Conservation (phyloP, 2,888 invertebrate genomes). For the Entomobrya proxima region DNA sequence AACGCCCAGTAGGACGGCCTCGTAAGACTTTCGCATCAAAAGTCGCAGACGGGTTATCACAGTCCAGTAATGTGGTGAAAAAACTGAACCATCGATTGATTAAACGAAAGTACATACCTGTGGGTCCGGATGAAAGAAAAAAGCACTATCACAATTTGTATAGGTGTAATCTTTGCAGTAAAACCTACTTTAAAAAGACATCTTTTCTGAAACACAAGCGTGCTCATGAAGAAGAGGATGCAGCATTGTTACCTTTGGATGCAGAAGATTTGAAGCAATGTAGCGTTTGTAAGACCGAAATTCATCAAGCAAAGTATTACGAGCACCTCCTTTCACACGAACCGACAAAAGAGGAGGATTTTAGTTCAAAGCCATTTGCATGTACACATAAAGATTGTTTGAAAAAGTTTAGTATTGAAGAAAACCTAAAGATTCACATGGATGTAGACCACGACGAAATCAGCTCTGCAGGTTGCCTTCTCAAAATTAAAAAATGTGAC, state of each 20-base stretch:
- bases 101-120: not conserved
- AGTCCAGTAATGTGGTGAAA: too few relatives aligned
- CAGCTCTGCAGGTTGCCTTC: not conserved
- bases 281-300: not conserved
- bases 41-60: too few relatives aligned
- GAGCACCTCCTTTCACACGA: not conserved
- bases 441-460: not conserved
- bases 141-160: not conserved
- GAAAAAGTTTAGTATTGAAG: slow-evolving; percentile 2
- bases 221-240: not conserved
- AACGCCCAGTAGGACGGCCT: too few relatives aligned
- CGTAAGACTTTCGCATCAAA: too few relatives aligned
- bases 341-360: too few relatives aligned
- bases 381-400: not conserved
- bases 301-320: not conserved
- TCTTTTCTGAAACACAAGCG: slow-evolving; percentile 13
- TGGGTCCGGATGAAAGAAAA: not conserved
- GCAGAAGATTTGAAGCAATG: not conserved
- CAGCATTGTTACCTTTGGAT: not conserved
- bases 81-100: too few relatives aligned
- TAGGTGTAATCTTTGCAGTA: not conserved
- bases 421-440: slow-evolving; percentile 13
- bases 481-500: not conserved
- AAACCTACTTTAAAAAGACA: not conserved
- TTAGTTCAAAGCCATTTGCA: not conserved